Conservation (phyloP, 2,888 invertebrate species). For the Drosophila pullipes region DNA sequence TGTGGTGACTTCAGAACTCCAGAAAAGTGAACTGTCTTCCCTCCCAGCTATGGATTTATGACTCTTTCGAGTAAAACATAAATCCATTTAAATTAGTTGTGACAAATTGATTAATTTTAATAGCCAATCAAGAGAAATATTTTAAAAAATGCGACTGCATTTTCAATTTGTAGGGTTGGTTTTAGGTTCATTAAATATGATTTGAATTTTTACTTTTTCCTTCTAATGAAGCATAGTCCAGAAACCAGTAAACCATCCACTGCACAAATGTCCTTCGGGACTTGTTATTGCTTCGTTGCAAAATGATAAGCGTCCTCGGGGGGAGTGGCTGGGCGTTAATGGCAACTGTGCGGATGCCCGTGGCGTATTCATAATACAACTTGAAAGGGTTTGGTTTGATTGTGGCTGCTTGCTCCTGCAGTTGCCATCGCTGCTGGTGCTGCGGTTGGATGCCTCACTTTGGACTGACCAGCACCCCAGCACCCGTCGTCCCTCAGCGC, state of each 20-base stretch:
- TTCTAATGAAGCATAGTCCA: slow-evolving; percentile 4
- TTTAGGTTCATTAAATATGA: slow-evolving; percentile 40
- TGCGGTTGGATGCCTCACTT: slow-evolving; percentile 40
- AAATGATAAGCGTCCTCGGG: slow-evolving; percentile 36
- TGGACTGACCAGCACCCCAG: slow-evolving; percentile 34
- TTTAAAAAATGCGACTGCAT: neutral
- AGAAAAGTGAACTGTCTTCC: neutral
- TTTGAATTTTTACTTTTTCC: slow-evolving; percentile 28
- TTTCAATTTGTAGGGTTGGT: slow-evolving; percentile 16
- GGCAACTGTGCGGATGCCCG: neutral
- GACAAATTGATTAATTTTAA: neutral
- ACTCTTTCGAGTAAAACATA: neutral
- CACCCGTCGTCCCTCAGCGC: neutral
- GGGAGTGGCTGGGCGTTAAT: slow-evolving; percentile 5
- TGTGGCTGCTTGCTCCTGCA: slow-evolving; percentile 18
- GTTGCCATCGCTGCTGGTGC: slow-evolving; percentile 27
- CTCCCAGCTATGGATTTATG: neutral
- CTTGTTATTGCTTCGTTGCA: slow-evolving; percentile 51
- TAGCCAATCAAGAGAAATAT: neutral
- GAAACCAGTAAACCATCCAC: slow-evolving; percentile 25
- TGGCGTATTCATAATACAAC: slow-evolving; percentile 34
- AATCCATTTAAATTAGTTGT: neutral
- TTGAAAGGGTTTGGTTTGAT: slow-evolving; percentile 41
- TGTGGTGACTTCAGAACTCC: neutral
- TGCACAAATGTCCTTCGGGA: slow-evolving; percentile 46